Base-by-base conservation (phyloP, 2,888 invertebrate genomes). In the Orgyia antiqua region DNA sequence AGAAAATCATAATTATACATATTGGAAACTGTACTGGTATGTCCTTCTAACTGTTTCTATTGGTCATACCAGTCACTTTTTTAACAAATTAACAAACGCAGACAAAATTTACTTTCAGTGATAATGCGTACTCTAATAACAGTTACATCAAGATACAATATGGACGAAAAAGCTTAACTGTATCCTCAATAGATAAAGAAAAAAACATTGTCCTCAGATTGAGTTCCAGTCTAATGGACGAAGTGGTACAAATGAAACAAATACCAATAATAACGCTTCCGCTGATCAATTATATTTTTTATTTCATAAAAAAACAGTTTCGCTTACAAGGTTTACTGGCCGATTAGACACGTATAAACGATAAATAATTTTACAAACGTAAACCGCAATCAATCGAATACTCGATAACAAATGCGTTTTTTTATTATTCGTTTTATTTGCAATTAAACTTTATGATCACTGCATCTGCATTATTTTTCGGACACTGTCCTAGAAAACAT, bases 281-380 rank as follows among this genome's bases (percentile, higher is more conserved):
- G 76, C 63, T 57, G 67, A 66, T 62, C 78, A 78, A 78, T 80
- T 80, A 78, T 51, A 61, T 71, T 83, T 64, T 77, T 72, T 71
- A 59, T 65, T 51, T 45, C 43, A 51, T 58, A 42, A 62, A 61
- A 67, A 69, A 67, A 58, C 43, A 54, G 36, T 46, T 51, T 50
- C 47, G 40, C 47, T 51, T 52, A 56, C 76, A 73, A 77, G 76
- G 77, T 68, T 69, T 74, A 61, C 62, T 72, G 68, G 60, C 65
- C 72, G 68, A 73, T 73, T 73, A 67, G 68, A 64, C 67, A 70
- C 72, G 73, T 72, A 57, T 53, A 46, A 15, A 42, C 50, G 53
- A 61, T 59, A 55, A 65, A 64, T 60, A 52, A 59, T 59, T 57
- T 64, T 55, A 47, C 51, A 50, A 47, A 45, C 48, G 25, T 40